Evolutionary conservation across 2,888 invertebrate genomes (phyloP), one percentile per base, ranked within the genome.

Genomic region (Polymixis flavicincta): DNA sequence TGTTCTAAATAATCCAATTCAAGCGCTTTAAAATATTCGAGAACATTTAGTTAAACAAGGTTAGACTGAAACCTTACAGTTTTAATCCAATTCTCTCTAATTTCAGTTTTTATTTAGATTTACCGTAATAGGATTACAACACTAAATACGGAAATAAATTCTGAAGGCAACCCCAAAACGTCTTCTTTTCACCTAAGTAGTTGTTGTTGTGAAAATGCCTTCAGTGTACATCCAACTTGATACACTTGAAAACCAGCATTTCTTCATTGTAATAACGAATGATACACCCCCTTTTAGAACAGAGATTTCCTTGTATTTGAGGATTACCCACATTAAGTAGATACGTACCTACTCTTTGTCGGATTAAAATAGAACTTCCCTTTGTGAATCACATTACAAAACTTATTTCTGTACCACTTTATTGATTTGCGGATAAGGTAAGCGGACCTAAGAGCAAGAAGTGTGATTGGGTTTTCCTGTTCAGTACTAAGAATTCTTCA

Each of bases 21-120:
- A 63, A 78, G 70, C 68, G 61, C 64, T 74, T 80, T 71, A 71
- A 69, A 79, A 78, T 76, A 74, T 81, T 84, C 73, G 64, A 71
- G 61, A 75, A 72, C 66, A 64, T 75, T 76, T 79, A 63, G 66
- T 57, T 54, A 68, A 72, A 76, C 76, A 79, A 88, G 81, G 80
- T 85, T 74, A 61, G 63, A 69, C 28, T 67, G 86, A 86, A 87
- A 71, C 87, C 83, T 70, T 78, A 79, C 63, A 45, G 37, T 69
- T 76, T 70, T 78, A 83, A 87, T 86, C 79, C 81, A 76, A 86
- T 86, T 82, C 59, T n/a, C 60, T 63, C 22, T 55, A 45, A 83
- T 75, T 83, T 82, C 13, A 60, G 52, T 74, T 80, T 80, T 83
- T 75, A 79, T 72, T 50, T 67, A 50, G 42, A 64, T n/a, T n/a